Percentiles rank a stretch among this genome's conserved stretches.
Conservation (phyloP, 2,113 vertebrate species). For the Columba livia region DNA sequence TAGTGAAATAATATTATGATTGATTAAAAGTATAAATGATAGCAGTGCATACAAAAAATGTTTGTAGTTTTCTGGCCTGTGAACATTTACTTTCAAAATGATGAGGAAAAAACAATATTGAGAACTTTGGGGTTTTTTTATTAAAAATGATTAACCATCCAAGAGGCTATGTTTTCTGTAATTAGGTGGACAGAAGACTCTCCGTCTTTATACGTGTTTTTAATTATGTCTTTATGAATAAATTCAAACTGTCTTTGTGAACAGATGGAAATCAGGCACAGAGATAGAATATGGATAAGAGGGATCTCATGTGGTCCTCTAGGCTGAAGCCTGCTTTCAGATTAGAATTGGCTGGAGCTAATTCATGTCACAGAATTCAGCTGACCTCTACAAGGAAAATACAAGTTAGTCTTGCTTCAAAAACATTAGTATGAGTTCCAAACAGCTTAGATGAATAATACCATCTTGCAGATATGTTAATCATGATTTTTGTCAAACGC, state of each 20-base stretch:
- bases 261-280: not conserved
- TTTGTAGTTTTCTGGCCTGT: not conserved
- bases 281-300: not conserved
- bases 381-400: not conserved
- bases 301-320: not conserved
- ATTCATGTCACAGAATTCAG: not conserved
- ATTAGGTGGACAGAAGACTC: not conserved
- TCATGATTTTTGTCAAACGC: not conserved
- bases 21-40: not conserved
- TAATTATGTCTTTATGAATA: not conserved
- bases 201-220: not conserved
- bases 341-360: not conserved
- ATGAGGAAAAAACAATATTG: not conserved
- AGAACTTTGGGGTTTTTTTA: not conserved
- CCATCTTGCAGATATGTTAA: not conserved
- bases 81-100: not conserved
- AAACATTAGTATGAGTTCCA: not conserved
- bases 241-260: constrained; percentile 2
- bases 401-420: not conserved
- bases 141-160: not conserved
- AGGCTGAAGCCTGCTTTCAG: not conserved
- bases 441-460: not conserved
- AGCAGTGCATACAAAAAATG: not conserved
- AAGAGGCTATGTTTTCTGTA: not conserved
- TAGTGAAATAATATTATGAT: not conserved